Evolutionary conservation across 2,888 invertebrate genomes (phyloP).

Genomic region (Chrysolina oricalcia): DNA sequence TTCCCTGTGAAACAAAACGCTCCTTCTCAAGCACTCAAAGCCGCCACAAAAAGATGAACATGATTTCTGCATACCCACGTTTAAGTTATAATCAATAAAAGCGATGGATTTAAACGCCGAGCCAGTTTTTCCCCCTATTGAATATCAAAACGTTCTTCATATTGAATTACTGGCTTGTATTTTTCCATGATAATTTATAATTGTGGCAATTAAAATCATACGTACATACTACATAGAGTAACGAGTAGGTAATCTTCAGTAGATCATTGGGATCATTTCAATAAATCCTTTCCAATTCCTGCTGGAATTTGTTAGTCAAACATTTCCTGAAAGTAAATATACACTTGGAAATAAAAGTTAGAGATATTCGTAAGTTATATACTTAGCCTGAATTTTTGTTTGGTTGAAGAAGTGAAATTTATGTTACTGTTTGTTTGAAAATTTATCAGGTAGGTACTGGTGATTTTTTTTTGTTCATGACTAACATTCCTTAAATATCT

Average conservation of each 20-base stretch:
- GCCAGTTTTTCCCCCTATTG: neutral
- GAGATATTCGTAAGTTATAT: too few relatives aligned
- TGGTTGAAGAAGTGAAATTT: too few relatives aligned
- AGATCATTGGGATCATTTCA: neutral
- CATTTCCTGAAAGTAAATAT: too few relatives aligned
- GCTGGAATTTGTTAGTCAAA: too few relatives aligned
- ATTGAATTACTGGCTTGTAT: neutral
- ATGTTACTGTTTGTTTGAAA: too few relatives aligned
- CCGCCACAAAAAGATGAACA: conserved; percentile 24
- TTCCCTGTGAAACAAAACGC: neutral
- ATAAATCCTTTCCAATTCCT: neutral
- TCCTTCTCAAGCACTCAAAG: conserved; percentile 1
- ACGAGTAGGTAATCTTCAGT: neutral
- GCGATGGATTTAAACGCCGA: conserved; percentile 14
- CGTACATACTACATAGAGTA: neutral
- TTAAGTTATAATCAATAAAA: conserved; percentile 21
- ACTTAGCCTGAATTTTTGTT: too few relatives aligned
- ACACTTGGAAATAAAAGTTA: too few relatives aligned
- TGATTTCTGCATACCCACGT: conserved; percentile 27
- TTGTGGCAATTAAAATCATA: conserved; percentile 2
- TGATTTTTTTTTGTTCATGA: too few relatives aligned
- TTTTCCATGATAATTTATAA: conserved; percentile 1
- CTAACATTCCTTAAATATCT: too few relatives aligned
- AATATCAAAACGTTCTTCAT: neutral
- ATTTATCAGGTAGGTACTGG: too few relatives aligned